Base-by-base conservation (phyloP, 2,888 invertebrate genomes). In the Hyles lineata region DNA sequence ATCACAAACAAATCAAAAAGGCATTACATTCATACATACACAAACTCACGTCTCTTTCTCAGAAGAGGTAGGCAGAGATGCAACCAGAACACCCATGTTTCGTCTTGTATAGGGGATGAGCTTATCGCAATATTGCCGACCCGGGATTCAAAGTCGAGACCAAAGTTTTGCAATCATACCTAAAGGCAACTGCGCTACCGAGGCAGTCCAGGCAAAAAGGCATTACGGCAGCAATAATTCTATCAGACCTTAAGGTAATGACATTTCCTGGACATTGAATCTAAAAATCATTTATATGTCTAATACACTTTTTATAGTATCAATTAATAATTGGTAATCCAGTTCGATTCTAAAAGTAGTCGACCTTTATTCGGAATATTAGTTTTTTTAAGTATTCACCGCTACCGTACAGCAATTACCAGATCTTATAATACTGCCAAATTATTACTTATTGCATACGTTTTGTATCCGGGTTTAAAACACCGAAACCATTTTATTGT, bases 311-410 rank as follows among this genome's bases (percentile, higher is more conserved):
- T 21, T 43, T 63, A 63, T 15, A 67, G 43, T 50, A 50, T 50
- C 7, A 50, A 67, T 67, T 50, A 50, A 62, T 32, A 67, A 15
- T 19, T 25, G 55, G n/a, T 21, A 35, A 55, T 71, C 35, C 23
- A 67, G 67, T 67, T 23, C 21, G 8, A 15, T n/a, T 43, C 25
- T 60, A 67, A 70, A 43, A 75, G 70, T 75, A 52, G 74, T 62
- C 69, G 75, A 70, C 75, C 74, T 76, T 73, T 67, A 59, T 11
- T 29, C 61, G 52, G 21, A 58, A 60, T 62, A 69, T 50, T 19
- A 59, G 23, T 59, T 61, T 63, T n/a, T 21, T 63, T 9, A 60
- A 19, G 15, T 35, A 25, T 67, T 50, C 15, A 67, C 43, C 50
- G 17, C 67, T 67, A 17, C 67, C 67, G 50, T 50, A 43, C 43